A percentile compares a stretch with the other conserved stretches of the same genome.
Conservation (phyloP, 2,797 vertebrate species). For the Periparus ater region DNA sequence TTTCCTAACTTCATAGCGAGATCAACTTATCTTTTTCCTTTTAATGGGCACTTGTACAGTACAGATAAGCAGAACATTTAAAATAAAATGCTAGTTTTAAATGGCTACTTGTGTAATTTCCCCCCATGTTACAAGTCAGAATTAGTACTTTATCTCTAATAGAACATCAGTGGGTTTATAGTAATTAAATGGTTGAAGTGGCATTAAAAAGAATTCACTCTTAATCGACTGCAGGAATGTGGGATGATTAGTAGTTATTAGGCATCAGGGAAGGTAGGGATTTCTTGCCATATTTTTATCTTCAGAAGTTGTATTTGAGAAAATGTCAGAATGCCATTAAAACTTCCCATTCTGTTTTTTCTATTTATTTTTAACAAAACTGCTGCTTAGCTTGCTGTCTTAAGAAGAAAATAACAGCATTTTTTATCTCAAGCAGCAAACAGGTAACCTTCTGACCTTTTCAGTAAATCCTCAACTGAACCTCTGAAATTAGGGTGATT, state of each 20-base stretch:
- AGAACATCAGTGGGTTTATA: neutral
- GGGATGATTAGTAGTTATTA: neutral
- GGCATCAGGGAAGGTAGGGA: neutral
- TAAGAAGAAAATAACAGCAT: constrained; percentile 54
- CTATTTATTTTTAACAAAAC: constrained; percentile 25
- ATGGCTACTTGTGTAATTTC: neutral
- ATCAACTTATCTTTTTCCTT: neutral
- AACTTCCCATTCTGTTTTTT: neutral
- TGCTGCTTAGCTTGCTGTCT: constrained; percentile 8
- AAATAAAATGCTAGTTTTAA: constrained; percentile 15
- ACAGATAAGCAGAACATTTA: neutral
- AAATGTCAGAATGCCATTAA: neutral
- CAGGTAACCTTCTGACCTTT: constrained; percentile 79
- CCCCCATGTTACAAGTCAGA: neutral
- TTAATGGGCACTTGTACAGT: neutral
- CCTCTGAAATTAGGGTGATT: constrained; percentile 75
- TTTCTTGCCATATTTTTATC: constrained; percentile 1
- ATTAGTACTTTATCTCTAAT: neutral
- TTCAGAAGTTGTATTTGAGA: neutral
- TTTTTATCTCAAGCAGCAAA: constrained; percentile 65
- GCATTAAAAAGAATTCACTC: constrained; percentile 8
- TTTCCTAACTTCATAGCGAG: neutral
- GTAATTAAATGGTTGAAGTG: neutral
- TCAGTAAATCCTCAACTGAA: constrained; percentile 74
- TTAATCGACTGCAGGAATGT: constrained; percentile 5